These are phyloP conservation scores for Eulemur mongoz DNA, from an alignment of 2,797 vertebrate genomes.

Conservation along the genomic window DNA sequence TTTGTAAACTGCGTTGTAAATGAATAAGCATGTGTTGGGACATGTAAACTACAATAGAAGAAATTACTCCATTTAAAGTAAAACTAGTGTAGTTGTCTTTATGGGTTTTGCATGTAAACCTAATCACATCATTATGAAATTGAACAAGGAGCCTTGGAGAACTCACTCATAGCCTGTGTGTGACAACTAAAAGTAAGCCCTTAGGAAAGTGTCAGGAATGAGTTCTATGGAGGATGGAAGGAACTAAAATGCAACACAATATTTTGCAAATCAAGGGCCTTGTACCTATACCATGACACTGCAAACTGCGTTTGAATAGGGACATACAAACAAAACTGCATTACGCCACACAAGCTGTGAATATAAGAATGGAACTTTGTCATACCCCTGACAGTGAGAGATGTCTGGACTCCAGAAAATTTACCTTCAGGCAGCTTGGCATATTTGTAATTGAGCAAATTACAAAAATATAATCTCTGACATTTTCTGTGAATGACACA, in stretches of 20 bases:
- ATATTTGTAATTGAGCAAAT: conserved; percentile 64
- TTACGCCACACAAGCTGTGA: not conserved
- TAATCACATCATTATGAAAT: not conserved
- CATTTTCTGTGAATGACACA: conserved; percentile 66
- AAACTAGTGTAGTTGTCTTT: not conserved
- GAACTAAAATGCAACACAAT: conserved; percentile 17
- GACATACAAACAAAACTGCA: not conserved
- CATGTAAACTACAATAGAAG: not conserved
- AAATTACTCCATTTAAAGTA: not conserved
- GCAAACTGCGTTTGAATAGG: not conserved
- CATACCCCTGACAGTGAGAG: not conserved
- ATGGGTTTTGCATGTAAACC: not conserved
- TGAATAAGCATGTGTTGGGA: not conserved
- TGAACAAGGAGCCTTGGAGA: not conserved
- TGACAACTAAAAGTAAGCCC: conserved; percentile 10
- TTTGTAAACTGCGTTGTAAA: not conserved
- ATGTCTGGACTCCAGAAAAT: conserved; percentile 28
- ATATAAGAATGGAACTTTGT: not conserved
- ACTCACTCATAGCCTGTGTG: not conserved
- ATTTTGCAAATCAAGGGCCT: conserved; percentile 40
- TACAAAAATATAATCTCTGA: conserved; percentile 47
- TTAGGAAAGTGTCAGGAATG: not conserved
- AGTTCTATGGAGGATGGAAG: not conserved
- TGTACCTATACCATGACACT: not conserved
- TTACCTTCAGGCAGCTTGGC: conserved; percentile 8